Conservation (phyloP, 2,113 vertebrate species). For the Henicopernis longicauda region DNA sequence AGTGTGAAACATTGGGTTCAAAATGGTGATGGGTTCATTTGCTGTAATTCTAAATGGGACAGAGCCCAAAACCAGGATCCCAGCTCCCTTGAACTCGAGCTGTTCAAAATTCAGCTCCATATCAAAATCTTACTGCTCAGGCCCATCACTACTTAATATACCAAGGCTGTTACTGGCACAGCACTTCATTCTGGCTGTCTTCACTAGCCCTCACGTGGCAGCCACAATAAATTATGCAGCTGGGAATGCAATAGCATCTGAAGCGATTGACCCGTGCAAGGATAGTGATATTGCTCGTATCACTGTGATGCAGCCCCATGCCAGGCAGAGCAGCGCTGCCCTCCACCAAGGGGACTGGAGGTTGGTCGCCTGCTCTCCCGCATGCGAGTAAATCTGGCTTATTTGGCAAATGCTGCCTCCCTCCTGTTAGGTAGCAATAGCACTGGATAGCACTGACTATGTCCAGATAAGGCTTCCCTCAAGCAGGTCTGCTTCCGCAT, state of each 20-base stretch:
- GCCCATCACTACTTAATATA: conserved; percentile 53
- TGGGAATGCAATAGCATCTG: conserved; percentile 11
- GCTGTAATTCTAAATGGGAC: conserved; percentile 60
- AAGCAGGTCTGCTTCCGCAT: neutral
- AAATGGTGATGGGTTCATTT: conserved; percentile 65
- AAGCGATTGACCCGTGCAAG: neutral
- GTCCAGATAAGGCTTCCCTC: neutral
- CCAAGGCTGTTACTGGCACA: conserved; percentile 51
- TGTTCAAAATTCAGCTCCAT: conserved; percentile 51
- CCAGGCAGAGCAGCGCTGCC: neutral
- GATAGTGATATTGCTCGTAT: neutral
- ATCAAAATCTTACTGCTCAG: conserved; percentile 50
- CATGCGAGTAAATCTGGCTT: neutral
- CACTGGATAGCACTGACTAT: neutral
- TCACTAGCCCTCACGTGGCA: conserved; percentile 12
- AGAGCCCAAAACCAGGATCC: conserved; percentile 41
- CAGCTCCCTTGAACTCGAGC: conserved; percentile 55
- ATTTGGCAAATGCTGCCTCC: neutral
- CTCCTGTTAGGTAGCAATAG: neutral
- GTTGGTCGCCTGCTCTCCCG: neutral
- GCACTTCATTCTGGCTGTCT: conserved; percentile 49
- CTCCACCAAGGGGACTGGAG: neutral
- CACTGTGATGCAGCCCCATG: neutral
- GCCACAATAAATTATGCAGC: conserved; percentile 40
- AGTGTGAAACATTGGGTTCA: conserved; percentile 62